Evolutionary conservation across 2,888 invertebrate genomes (phyloP), one percentile per base, ranked within the genome.

Genomic region (Pimpla rufipes): DNA sequence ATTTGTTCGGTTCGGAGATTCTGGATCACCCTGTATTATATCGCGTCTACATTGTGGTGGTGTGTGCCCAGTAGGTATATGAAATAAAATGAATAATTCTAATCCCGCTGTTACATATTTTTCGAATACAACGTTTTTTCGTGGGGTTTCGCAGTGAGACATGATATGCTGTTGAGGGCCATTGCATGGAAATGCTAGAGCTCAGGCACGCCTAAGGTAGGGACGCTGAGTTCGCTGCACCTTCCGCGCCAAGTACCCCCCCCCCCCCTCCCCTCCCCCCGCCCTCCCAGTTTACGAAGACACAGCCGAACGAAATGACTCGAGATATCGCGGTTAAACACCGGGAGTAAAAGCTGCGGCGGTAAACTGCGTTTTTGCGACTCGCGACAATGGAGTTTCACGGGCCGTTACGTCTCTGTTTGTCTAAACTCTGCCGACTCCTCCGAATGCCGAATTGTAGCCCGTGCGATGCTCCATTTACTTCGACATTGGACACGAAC

Each of bases 361-460:
- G 21, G 35, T 70, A 50, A 75, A 52, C 7, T n/a, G n/a, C 37
- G 11, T 70, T 71, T 45, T 67, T 59, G 40, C 57, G 50, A 11
- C 55, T 52, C 62, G 66, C 47, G 11, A 42, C 18, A 21, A 66
- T 29, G 35, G 29, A 21, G 37, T 50, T 59, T 45, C 45, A 50
- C 40, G 42, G 21, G 13, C 21, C 66, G 74, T 66, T 79, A 47
- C 21, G 68, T 78, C 68, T 74, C 68, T 74, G 16, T 50, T 82
- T 73, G 74, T 45, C 62, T 55, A 23, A 7, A 16, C n/a, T 59
- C 45, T 47, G 6, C 21, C 13, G 18, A 55, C 37, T 68, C 16
- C 62, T 55, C 21, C 59, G 75, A 75, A 64, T 50, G 52, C 21
- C 50, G 16, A 75, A 59, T 29, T 23, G 64, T 45, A 47, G 47